phyloP scores from a whole-genome alignment of 2,797 vertebrate genomes.

The Vireo griseus region DNA sequence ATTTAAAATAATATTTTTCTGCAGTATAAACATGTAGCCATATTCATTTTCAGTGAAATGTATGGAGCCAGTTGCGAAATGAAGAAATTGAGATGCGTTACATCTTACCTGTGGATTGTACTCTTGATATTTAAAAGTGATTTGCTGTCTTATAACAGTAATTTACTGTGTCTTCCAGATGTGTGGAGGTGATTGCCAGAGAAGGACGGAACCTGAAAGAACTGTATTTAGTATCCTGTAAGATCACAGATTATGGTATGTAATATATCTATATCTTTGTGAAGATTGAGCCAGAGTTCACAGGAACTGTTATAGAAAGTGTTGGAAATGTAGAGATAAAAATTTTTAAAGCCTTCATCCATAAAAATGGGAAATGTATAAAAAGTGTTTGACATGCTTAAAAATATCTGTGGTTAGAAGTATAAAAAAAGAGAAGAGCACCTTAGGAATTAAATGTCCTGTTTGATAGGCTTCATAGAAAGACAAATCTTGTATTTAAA shows the following conservation, averaged over 20 bases:
- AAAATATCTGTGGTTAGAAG: background rate
- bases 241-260: slow-evolving; percentile 97
- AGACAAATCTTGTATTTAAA: background rate
- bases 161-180: slow-evolving; percentile 78
- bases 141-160: background rate
- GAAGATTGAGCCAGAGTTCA: background rate
- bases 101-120: background rate
- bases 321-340: background rate
- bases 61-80: background rate
- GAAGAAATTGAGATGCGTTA: background rate
- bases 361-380: background rate
- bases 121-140: background rate
- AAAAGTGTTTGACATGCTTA: background rate
- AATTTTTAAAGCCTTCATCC: background rate
- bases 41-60: slow-evolving; percentile 5
- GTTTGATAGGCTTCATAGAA: background rate
- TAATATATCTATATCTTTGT: background rate
- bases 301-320: background rate
- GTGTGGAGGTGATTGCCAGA: slow-evolving; percentile 98
- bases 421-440: background rate
- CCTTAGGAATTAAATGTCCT: background rate
- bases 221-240: slow-evolving; percentile 97
- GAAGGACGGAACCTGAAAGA: slow-evolving; percentile 94
- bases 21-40: background rate
- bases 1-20: background rate